phyloP scores from a whole-genome alignment of 1,140 invertebrate species.

The Adelges cooleyi region DNA sequence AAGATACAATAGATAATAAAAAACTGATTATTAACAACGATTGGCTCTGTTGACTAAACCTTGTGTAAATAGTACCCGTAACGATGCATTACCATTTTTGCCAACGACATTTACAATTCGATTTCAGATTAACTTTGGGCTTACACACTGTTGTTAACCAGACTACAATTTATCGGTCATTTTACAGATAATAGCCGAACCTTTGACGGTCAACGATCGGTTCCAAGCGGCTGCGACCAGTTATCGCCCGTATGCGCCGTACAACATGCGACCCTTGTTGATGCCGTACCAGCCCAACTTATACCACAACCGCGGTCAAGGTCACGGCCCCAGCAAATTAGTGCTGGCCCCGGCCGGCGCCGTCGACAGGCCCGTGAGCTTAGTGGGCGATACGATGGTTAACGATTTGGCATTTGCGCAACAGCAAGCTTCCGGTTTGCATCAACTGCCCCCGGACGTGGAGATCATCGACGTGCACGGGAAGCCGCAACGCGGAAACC shows the following conservation, averaged over 20 bases:
- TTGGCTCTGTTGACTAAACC: too few species aligned
- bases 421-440: neutral
- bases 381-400: neutral
- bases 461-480: neutral
- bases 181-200: neutral
- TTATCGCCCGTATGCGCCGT: neutral
- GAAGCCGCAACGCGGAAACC: neutral
- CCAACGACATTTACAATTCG: too few species aligned
- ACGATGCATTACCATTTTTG: too few species aligned
- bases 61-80: too few species aligned
- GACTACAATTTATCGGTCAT: too few species aligned
- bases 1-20: too few species aligned
- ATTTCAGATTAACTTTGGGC: too few species aligned
- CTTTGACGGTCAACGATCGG: neutral
- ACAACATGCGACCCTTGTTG: neutral
- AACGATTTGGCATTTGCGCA: neutral
- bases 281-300: neutral
- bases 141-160: too few species aligned
- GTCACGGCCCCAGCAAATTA: neutral
- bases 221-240: neutral
- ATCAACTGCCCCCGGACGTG: neutral
- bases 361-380: neutral
- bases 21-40: too few species aligned
- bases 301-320: neutral
- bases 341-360: too few species aligned